Conservation (phyloP, 1,140 invertebrate genomes). For the Pissodes strobi region DNA sequence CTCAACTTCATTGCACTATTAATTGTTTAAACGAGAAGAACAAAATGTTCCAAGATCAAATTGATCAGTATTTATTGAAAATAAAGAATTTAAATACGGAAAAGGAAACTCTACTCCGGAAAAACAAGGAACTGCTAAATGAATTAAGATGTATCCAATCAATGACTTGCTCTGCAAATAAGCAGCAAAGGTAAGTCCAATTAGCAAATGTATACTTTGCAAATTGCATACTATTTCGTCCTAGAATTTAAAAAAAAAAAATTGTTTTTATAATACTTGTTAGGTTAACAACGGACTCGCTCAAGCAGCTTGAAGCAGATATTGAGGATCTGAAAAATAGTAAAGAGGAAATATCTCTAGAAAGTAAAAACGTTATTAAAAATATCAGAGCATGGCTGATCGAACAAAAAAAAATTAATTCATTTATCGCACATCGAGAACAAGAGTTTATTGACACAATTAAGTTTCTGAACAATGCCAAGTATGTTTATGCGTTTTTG, state of each 20-base stretch:
- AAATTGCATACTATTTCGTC: not conserved
- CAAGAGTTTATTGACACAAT: constrained; percentile 35
- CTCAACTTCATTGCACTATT: constrained; percentile 30
- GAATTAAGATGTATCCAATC: constrained; percentile 42
- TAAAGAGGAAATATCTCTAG: constrained; percentile 42
- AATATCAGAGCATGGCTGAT: constrained; percentile 46
- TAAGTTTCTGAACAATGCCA: constrained; percentile 4
- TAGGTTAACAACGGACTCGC: constrained; percentile 20
- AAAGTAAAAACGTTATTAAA: constrained; percentile 46
- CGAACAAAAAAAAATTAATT: constrained; percentile 48
- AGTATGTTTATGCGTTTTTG: constrained; percentile 29
- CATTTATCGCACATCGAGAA: constrained; percentile 38
- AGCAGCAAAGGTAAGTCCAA: constrained; percentile 37
- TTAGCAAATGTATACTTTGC: not conserved
- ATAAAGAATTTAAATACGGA: constrained; percentile 41
- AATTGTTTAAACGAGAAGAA: constrained; percentile 36
- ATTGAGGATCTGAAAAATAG: constrained; percentile 40
- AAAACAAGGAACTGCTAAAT: constrained; percentile 39
- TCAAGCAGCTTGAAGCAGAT: constrained; percentile 42
- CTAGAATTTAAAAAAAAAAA: not conserved
- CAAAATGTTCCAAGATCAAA: constrained; percentile 34
- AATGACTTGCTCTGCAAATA: constrained; percentile 8
- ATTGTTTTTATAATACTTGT: not conserved
- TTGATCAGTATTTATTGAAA: constrained; percentile 42
- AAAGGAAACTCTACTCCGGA: constrained; percentile 38